phyloP scores from a whole-genome alignment of 2,888 invertebrate species.

The Aproaerema taeniolella region DNA sequence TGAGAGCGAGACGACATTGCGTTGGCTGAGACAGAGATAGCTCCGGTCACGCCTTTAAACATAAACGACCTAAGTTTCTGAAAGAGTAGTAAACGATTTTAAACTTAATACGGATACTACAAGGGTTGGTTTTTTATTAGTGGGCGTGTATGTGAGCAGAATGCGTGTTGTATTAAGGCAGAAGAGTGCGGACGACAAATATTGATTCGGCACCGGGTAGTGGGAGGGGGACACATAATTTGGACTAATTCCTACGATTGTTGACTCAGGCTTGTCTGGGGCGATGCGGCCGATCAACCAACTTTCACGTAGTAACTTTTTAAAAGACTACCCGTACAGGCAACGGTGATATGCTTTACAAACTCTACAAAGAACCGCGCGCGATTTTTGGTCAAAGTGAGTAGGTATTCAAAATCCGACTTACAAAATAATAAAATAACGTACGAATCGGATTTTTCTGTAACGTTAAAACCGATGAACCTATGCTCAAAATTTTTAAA shows the following conservation, averaged over 20 bases:
- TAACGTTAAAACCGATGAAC: too few relatives aligned
- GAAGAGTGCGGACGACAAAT: conserved; percentile 78
- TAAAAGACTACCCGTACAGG: conserved; percentile 18
- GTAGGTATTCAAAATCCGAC: too few relatives aligned
- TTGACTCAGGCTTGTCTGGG: conserved; percentile 73
- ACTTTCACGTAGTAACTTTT: conserved; percentile 56
- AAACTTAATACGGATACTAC: too few relatives aligned
- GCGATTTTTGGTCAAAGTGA: too few relatives aligned
- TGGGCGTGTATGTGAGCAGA: conserved; percentile 51
- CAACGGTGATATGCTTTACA: too few relatives aligned
- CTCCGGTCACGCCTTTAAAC: conserved; percentile 3
- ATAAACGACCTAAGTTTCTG: conserved; percentile 30
- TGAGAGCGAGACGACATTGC: conserved; percentile 67
- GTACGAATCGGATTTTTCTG: too few relatives aligned
- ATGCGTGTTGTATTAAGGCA: conserved; percentile 75
- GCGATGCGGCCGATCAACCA: conserved; percentile 54
- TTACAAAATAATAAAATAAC: too few relatives aligned
- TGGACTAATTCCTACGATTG: conserved; percentile 74
- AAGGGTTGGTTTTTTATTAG: too few relatives aligned
- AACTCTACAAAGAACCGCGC: too few relatives aligned
- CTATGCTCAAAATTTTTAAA: too few relatives aligned
- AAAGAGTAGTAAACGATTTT: conserved; percentile 13
- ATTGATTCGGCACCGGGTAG: conserved; percentile 67
- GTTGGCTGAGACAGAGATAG: conserved; percentile 61
- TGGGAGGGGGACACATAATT: conserved; percentile 66